Percentiles rank a stretch among this genome's conserved stretches.
Evolutionary conservation across 2,888 invertebrate species (phyloP).

Genomic region (Lordiphosa fenestrarum): DNA sequence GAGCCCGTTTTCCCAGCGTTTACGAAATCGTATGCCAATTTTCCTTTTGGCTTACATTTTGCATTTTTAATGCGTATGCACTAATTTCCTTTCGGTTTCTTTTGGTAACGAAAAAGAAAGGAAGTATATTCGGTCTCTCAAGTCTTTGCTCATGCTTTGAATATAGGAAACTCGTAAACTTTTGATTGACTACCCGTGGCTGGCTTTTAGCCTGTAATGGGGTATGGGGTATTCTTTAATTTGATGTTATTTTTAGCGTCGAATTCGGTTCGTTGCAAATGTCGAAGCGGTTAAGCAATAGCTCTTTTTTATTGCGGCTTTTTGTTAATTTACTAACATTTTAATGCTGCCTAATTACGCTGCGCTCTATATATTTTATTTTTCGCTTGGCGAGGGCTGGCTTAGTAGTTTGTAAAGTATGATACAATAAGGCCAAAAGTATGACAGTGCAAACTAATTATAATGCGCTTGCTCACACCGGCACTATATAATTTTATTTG

Average conservation of each 20-base stretch:
- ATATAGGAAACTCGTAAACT: constrained; percentile 12
- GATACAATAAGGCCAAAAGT: neutral
- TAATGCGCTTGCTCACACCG: too few species aligned
- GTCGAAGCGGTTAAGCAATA: constrained; percentile 23
- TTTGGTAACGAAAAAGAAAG: constrained; percentile 17
- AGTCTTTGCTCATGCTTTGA: constrained; percentile 6
- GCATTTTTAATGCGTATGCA: constrained; percentile 22
- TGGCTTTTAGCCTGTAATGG: neutral
- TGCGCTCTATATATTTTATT: constrained; percentile 47
- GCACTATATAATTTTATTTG: too few species aligned
- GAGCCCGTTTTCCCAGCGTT: constrained; percentile 13
- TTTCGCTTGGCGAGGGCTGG: constrained; percentile 14
- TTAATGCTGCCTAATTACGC: constrained; percentile 61
- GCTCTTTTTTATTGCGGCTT: constrained; percentile 38
- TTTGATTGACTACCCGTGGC: constrained; percentile 12
- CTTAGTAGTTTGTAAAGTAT: neutral
- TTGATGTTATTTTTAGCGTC: neutral
- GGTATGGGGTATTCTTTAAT: constrained; percentile 1
- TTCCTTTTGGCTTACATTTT: constrained; percentile 1
- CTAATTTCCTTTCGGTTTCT: constrained; percentile 23
- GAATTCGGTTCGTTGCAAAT: constrained; percentile 8
- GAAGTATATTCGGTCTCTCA: constrained; percentile 18
- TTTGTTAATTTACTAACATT: constrained; percentile 62
- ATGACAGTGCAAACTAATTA: too few species aligned
- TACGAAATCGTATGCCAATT: constrained; percentile 1